phyloP scores from a whole-genome alignment of 1,140 invertebrate genomes.

The Fopius arisanus region DNA sequence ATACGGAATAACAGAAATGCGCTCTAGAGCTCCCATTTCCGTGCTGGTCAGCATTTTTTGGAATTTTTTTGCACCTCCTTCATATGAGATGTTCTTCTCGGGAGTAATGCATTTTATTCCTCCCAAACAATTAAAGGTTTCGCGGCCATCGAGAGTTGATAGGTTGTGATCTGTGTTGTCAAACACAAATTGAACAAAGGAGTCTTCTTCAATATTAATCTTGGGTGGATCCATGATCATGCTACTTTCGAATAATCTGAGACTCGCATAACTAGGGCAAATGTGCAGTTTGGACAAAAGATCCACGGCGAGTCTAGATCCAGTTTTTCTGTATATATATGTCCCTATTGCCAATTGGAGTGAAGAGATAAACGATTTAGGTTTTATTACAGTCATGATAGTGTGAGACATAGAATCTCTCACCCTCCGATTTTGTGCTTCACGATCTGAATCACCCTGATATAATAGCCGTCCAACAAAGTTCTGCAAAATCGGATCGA shows the following conservation, averaged over 20 bases:
- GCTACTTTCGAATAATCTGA: neutral
- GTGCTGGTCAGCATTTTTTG: no score
- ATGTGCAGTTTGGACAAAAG: neutral
- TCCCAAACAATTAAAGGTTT: no score
- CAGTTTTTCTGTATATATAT: constrained; percentile 2
- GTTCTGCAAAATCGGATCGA: neutral
- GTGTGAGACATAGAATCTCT: constrained; percentile 35
- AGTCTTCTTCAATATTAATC: constrained; percentile 42
- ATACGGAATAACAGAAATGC: no score
- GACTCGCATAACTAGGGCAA: neutral
- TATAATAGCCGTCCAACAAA: neutral
- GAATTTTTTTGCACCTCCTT: no score
- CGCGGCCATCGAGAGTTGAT: no score
- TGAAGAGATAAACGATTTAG: constrained; percentile 45
- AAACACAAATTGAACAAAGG: no score
- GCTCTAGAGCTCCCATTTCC: no score
- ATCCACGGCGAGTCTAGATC: constrained; percentile 8
- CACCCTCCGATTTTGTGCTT: neutral
- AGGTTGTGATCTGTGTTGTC: no score
- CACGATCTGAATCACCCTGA: neutral
- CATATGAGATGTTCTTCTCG: no score
- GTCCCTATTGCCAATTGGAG: neutral
- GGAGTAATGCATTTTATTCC: no score
- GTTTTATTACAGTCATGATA: constrained; percentile 47
- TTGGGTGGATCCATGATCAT: constrained; percentile 42